Evolutionary conservation across 2,888 invertebrate species (phyloP), one percentile per base, ranked within the genome.

Genomic region (Seira ritae): DNA sequence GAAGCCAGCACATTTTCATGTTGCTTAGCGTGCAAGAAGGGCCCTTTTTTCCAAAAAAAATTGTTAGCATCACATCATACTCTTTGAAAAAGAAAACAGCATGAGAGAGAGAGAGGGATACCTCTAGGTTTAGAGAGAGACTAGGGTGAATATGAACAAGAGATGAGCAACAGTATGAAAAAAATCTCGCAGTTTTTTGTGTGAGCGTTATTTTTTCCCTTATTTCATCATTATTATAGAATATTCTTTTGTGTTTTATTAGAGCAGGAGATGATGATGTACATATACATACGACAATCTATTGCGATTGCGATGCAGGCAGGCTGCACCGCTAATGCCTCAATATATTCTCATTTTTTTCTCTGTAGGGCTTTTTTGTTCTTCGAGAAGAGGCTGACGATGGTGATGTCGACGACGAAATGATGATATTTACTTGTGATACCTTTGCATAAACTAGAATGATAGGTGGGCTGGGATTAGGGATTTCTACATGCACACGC

Each of bases 211-310:
- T 31, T 31, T 31, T 8, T 31, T 31, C 8, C 55, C 55, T 55
- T 12, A 55, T 55, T 55, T 55, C 55, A 55, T 55, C 55, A 55
- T 55, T 55, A 31, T 31, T 31, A n/a, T n/a, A 55, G 55, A 55
- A 55, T 55, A 55, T 12, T 55, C 31, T 55, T 55, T 12, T 55
- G 3, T 55, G 15, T 55, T 55, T 55, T 55, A 55, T 55, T 55
- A 55, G 55, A 55, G 15, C 55, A 55, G 17, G 55, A 55, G 55
- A 55, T 55, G 55, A 55, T 55, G 31, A 31, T 31, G 31, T 31
- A 31, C 31, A 4, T 31, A 31, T 31, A 31, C 31, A 4, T 31
- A 31, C 2, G 31, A 31, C 31, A 4, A 31, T 31, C 8, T 8
- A 31, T 31, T 31, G 31, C 31, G n/a, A 31, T 31, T 31, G 31